Conservation (phyloP, 2,797 vertebrate genomes). For the Epinephelus coioides region DNA sequence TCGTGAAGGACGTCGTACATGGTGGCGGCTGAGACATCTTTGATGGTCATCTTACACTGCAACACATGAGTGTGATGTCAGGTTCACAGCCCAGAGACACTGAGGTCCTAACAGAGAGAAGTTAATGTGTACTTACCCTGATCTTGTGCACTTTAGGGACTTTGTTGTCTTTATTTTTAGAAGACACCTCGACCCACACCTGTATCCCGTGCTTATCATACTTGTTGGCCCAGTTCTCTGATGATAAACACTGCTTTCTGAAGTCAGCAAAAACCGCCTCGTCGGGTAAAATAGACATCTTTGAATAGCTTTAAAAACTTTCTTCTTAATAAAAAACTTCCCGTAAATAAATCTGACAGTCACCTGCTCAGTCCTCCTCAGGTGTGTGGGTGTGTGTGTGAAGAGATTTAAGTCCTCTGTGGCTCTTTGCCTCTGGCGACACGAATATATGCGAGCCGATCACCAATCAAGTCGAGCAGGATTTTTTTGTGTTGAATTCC, state of each 20-base stretch:
- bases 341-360: neutral
- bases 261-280: constrained; percentile 83
- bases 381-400: neutral
- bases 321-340: neutral
- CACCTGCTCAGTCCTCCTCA: neutral
- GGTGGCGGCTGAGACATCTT: constrained; percentile 82
- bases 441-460: constrained; percentile 35
- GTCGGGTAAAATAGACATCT: constrained; percentile 82
- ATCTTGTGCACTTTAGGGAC: constrained; percentile 84
- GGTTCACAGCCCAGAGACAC: neutral
- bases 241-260: constrained; percentile 80
- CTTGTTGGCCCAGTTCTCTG: constrained; percentile 82
- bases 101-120: no score
- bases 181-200: constrained; percentile 83
- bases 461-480: constrained; percentile 72
- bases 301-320: neutral
- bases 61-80: constrained; percentile 10
- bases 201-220: constrained; percentile 82
- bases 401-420: neutral
- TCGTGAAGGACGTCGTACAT: constrained; percentile 88
- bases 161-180: constrained; percentile 45
- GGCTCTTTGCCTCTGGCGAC: neutral
- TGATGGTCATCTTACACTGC: constrained; percentile 83
- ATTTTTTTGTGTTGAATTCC: constrained; percentile 78
- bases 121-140: constrained; percentile 76